Evolutionary conservation across 2,888 invertebrate genomes (phyloP).

Genomic region (Tenthredo mesomela): DNA sequence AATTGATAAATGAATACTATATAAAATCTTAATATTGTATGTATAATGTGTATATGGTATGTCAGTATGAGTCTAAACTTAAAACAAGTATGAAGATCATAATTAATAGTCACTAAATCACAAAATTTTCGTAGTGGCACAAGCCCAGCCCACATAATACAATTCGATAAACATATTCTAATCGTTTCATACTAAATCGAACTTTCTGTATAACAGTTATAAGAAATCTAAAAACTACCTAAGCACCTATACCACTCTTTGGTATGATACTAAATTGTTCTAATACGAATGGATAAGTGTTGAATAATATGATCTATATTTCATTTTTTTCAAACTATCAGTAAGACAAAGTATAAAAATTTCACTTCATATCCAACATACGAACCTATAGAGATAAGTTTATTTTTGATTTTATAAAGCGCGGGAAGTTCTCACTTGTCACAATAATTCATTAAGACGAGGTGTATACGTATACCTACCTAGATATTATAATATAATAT

Average conservation of each 20-base stretch:
- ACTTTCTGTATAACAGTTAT: background rate
- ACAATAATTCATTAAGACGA: background rate
- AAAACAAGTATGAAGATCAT: background rate
- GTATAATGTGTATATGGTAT: too few species aligned
- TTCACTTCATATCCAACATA: background rate
- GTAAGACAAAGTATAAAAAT: slow-evolving; percentile 23
- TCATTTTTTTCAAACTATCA: background rate
- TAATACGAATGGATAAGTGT: background rate
- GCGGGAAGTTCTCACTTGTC: slow-evolving; percentile 5
- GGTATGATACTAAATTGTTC: background rate
- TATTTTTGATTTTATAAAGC: slow-evolving; percentile 9
- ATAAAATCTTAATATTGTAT: background rate
- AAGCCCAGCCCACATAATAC: background rate
- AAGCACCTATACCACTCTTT: background rate
- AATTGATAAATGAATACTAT: background rate
- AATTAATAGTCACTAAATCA: background rate
- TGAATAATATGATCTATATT: background rate
- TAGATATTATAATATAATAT: background rate
- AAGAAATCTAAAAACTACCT: background rate
- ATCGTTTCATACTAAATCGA: background rate
- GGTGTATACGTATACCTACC: background rate
- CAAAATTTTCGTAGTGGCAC: background rate
- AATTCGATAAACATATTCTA: background rate
- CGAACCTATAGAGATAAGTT: slow-evolving; percentile 6
- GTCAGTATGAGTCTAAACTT: too few species aligned